Conservation (phyloP, 2,113 vertebrate species). For the Cepphus grylle region DNA sequence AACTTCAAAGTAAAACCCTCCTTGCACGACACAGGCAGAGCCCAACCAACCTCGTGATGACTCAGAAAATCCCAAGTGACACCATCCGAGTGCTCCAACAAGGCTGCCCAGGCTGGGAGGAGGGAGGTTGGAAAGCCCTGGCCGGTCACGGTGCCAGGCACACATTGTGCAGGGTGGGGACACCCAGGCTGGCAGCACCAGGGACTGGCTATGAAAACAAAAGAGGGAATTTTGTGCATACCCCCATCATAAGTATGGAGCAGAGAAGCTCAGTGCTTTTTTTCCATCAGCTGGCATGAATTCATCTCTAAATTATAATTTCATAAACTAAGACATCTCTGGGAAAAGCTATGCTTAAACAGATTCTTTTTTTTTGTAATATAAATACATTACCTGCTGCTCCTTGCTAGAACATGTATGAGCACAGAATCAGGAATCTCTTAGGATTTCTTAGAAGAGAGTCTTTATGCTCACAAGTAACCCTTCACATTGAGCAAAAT, state of each 20-base stretch:
- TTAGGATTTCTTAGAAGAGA: background rate
- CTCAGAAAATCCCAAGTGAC: background rate
- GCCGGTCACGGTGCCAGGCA: fast-evolving
- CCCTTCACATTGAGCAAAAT: background rate
- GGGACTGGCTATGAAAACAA: background rate
- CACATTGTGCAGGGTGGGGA: fast-evolving
- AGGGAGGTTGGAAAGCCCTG: background rate
- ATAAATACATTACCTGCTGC: background rate
- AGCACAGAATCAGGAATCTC: background rate
- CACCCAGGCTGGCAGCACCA: background rate
- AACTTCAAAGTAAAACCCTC: constrained; percentile 28
- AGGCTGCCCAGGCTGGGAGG: background rate
- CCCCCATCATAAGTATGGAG: fast-evolving
- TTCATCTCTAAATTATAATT: background rate
- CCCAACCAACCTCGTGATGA: background rate
- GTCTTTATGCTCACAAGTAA: background rate
- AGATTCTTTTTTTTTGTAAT: background rate
- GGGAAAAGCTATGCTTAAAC: background rate
- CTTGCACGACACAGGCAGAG: background rate
- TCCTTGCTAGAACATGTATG: background rate
- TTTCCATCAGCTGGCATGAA: background rate
- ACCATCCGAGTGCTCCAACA: background rate
- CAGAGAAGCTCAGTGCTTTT: background rate
- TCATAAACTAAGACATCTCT: background rate
- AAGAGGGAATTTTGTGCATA: background rate